phyloP scores from a whole-genome alignment of 2,888 invertebrate species.

The Dicyrtomina minuta region DNA sequence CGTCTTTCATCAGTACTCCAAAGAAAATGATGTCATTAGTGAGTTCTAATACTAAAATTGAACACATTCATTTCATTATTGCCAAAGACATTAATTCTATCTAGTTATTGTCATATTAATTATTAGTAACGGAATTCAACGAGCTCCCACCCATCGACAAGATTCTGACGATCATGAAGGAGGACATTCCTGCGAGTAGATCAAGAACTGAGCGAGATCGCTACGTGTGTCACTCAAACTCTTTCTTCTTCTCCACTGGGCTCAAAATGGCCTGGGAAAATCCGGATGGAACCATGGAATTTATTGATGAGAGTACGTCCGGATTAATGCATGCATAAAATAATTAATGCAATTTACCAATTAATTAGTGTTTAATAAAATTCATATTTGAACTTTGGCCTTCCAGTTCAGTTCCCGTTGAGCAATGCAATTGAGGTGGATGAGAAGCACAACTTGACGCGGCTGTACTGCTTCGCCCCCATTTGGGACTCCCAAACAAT shows the following conservation, averaged over 20 bases:
- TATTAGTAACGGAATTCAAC: conserved; percentile 31
- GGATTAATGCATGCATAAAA: no score
- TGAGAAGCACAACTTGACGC: conserved; percentile 33
- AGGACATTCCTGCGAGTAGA: conserved; percentile 14
- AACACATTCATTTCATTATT: no score
- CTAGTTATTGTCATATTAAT: no score
- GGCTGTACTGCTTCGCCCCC: conserved; percentile 47
- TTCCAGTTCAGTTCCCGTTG: conserved; percentile 26
- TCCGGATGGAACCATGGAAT: conserved; percentile 20
- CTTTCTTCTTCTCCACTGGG: conserved; percentile 32
- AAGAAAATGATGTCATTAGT: conserved; percentile 31
- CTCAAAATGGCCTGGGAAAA: conserved; percentile 31
- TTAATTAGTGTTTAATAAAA: background rate
- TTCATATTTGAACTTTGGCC: background rate
- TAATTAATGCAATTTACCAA: background rate
- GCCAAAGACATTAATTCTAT: no score
- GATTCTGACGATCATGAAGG: conserved; percentile 27
- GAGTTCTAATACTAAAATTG: conserved; percentile 5
- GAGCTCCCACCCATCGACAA: conserved; percentile 15
- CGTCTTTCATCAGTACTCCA: conserved; percentile 28
- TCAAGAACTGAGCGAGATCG: background rate
- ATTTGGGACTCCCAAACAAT: conserved; percentile 45
- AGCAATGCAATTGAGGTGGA: conserved; percentile 34
- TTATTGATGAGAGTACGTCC: conserved; percentile 27
- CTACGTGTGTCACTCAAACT: conserved; percentile 28